Base-by-base conservation (phyloP, 2,113 vertebrate genomes). In the Hepsetus odoe region DNA sequence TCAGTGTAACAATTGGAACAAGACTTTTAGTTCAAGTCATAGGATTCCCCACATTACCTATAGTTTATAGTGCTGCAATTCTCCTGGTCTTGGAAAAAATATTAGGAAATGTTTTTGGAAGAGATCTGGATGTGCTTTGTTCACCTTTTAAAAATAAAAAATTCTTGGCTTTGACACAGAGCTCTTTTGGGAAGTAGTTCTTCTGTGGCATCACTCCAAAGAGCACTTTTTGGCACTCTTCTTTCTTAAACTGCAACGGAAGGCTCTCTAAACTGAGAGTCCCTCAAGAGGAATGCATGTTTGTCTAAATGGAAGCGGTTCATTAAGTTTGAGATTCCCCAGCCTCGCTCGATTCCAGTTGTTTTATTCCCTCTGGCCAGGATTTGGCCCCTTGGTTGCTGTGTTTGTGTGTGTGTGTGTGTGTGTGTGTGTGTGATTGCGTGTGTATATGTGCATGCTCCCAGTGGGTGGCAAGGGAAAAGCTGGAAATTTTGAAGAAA, bases 231-330 rank as follows among this genome's bases (percentile, higher is more conserved):
- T n/a, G 51, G 22, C 51, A 55, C 51, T 10, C 12, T 24, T 51
- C 20, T 51, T 51, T 51, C n/a, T 51, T 5, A 51, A 20, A 3
- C 32, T 1, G 68, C 32, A 59, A 53, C 1, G 13, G 42, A 24
- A 24, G 76, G 51, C 58, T 77, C 58, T 77, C 24, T 55, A 49
- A 56, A 70, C 66, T n/a, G 51, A 69, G 70, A 33, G 49, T 40
- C 68, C 68, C 58, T 65, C 32, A 30, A 71, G 67, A 72, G 58
- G 67, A 53, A 46, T 78, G 62, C 8, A 18, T 68, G 42, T 64
- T 64, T 65, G 28, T 24, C 32, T 72, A 65, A 79, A 65, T 79
- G 77, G 58, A 72, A 64, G 55, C 71, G 4, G 77, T 79, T 72
- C 68, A 72, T 72, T 79, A 64, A 16, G 58, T 18, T 64, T 79